Conservation (phyloP, 2,888 invertebrate genomes). For the Lissonota sp. region DNA sequence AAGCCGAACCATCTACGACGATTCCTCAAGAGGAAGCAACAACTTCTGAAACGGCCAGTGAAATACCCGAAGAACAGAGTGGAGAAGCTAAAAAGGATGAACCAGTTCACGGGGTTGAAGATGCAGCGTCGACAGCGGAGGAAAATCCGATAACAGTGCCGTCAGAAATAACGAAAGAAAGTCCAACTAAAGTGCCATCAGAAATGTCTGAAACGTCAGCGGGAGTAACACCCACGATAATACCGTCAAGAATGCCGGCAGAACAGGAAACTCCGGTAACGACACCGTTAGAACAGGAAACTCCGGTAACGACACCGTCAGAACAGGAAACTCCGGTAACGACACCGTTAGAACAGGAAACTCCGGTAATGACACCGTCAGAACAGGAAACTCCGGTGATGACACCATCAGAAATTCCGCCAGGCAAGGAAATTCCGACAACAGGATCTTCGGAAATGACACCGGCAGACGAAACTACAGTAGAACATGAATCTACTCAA, state of each 20-base stretch:
- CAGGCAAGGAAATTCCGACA: conserved; percentile 54
- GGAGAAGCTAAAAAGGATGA: too few species aligned
- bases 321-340: conserved; percentile 40
- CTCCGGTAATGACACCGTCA: conserved; percentile 58
- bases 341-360: conserved; percentile 45
- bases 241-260: conserved; percentile 9
- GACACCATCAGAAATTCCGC: conserved; percentile 56
- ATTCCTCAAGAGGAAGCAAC: conserved; percentile 13
- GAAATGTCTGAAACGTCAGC: too few species aligned
- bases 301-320: conserved; percentile 60
- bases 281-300: conserved; percentile 52
- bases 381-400: conserved; percentile 38
- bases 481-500: conserved; percentile 44
- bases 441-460: conserved; percentile 57
- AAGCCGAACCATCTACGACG: conserved; percentile 12
- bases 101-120: too few species aligned
- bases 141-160: too few species aligned
- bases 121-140: too few species aligned
- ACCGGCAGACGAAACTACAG: conserved; percentile 56
- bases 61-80: conserved; percentile 7
- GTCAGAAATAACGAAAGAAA: conserved; percentile 1
- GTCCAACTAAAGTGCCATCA: conserved; percentile 17
- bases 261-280: too few species aligned
- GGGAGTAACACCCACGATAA: too few species aligned
- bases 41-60: conserved; percentile 37